Base-by-base conservation (phyloP, 2,113 vertebrate species). In the Clarias gariepinus region DNA sequence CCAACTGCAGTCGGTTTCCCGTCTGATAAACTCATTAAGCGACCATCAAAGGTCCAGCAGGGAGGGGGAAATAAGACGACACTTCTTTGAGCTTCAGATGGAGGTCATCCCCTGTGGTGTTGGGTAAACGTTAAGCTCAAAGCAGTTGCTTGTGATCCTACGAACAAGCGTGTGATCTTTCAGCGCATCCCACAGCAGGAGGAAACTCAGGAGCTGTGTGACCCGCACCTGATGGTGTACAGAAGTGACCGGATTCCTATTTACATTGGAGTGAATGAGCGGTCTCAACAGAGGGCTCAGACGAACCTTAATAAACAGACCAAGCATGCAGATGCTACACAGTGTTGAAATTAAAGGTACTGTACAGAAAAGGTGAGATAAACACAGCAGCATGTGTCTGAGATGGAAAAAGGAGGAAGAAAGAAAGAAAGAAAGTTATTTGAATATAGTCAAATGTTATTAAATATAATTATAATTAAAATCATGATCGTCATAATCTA, bases 91-190 rank as follows among this genome's bases (percentile, higher is more conserved):
- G 61, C 84, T 78, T 69, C 57, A 83, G 60, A n/a, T 60, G 52
- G 61, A 79, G 64, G 58, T 4, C 55, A 28, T 64, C 57, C 47
- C 87, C 82, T 88, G 69, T 61, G 18, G 77, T 77, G 84, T 63
- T 53, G 69, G 66, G 81, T 63, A 88, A 88, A 90, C 86, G 73
- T 33, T 16, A 74, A 63, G 86, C n/a, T 88, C 84, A 85, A 16
- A 28, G 16, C 4, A 82, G 61, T 58, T 23, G 23, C 57, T 79
- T 77, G 25, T 84, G 84, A 82, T 79, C 61, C n/a, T 84, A n/a
- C 78, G 71, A 61, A 57, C 28, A 33, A 77, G 33, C 63, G 80
- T 90, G 66, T 91, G 88, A 91, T 90, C 86, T 88, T 88, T 85
- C 10, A 52, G 74, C 58, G 60, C 82, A n/a, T 33, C 71, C 86